Percentiles rank a stretch among this genome's conserved stretches.
Evolutionary conservation across 2,797 vertebrate genomes (phyloP).

Genomic region (Crotalus adamanteus): DNA sequence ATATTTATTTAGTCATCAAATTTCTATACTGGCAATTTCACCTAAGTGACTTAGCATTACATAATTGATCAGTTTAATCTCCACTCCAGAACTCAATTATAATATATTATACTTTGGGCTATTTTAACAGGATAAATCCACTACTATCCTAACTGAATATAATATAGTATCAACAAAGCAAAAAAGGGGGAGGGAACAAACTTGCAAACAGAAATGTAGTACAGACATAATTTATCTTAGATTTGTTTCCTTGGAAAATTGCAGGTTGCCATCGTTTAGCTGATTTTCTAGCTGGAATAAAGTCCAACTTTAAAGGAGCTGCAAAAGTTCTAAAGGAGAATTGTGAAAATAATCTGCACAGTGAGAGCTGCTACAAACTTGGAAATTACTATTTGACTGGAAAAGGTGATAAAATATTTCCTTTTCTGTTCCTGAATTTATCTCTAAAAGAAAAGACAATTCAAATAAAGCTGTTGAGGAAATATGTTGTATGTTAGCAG

Average conservation of each 20-base stretch:
- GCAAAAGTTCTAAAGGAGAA: slow-evolving; percentile 87
- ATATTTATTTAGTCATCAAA: neutral
- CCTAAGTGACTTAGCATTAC: neutral
- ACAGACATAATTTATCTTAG: neutral
- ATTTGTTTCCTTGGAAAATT: neutral
- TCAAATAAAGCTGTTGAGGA: neutral
- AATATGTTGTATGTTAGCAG: neutral
- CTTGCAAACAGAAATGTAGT: neutral
- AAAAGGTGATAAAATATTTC: slow-evolving; percentile 79
- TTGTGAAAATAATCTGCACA: slow-evolving; percentile 82
- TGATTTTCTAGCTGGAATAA: slow-evolving; percentile 89
- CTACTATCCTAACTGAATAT: neutral
- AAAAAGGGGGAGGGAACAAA: neutral
- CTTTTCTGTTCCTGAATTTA: neutral
- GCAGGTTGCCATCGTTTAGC: slow-evolving; percentile 91
- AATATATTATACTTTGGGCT: neutral
- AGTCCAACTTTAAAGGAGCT: slow-evolving; percentile 80
- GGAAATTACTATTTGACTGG: slow-evolving; percentile 87
- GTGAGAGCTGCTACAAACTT: slow-evolving; percentile 93
- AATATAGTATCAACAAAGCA: neutral
- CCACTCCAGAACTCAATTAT: neutral
- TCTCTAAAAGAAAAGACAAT: neutral
- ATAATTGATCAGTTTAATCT: neutral
- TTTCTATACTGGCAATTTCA: neutral
- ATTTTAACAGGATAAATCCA: neutral